Evolutionary conservation across 2,888 invertebrate genomes (phyloP).

Genomic region (Micoletzkya japonica): DNA sequence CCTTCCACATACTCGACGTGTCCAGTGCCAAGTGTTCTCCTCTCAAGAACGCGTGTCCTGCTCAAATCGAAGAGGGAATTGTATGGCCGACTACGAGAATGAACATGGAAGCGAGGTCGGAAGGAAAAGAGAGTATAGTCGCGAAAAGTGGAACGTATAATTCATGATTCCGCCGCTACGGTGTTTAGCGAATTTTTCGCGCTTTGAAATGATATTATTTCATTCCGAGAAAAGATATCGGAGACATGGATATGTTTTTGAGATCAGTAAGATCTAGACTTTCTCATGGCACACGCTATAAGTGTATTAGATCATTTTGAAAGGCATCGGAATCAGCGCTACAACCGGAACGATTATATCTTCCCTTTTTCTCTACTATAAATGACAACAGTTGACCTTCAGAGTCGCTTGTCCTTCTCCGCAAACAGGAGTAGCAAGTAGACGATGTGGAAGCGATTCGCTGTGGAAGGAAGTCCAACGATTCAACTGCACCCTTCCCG

Average conservation of each 20-base stretch:
- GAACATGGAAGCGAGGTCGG: not conserved
- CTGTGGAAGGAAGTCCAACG: constrained; percentile 23
- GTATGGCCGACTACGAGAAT: constrained; percentile 57
- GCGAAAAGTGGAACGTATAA: too few species aligned
- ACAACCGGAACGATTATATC: too few species aligned
- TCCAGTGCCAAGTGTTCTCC: constrained; percentile 49
- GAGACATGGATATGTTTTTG: too few species aligned
- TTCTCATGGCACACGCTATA: too few species aligned
- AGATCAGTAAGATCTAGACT: too few species aligned
- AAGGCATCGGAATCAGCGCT: too few species aligned
- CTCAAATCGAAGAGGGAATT: constrained; percentile 54
- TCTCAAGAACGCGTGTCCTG: constrained; percentile 50
- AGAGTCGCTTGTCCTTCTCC: constrained; percentile 26
- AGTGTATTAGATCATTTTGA: too few species aligned
- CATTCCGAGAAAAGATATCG: too few species aligned
- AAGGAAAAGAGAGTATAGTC: not conserved
- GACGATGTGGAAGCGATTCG: constrained; percentile 22
- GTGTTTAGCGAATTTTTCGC: too few species aligned
- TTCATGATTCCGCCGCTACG: too few species aligned
- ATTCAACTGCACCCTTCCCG: constrained; percentile 22
- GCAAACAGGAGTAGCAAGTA: constrained; percentile 23
- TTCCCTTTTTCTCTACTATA: not conserved
- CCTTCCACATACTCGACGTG: constrained; percentile 46
- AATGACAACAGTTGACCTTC: not conserved
- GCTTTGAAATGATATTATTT: too few species aligned